phyloP scores from a whole-genome alignment of 2,888 invertebrate species.

The Cantharis flavilabris region DNA sequence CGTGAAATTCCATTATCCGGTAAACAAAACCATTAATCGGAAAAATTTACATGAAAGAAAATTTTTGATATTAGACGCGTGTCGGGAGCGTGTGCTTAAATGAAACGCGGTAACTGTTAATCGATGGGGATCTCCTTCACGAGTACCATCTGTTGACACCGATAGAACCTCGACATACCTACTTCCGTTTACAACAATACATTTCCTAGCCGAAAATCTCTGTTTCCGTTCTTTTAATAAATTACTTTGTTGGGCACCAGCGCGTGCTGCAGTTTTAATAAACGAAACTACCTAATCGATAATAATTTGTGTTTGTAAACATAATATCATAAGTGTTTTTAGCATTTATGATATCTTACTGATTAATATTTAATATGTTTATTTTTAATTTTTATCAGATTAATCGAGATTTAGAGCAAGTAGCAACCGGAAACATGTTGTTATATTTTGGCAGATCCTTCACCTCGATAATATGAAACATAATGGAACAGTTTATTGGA shows the following conservation, averaged over 20 bases:
- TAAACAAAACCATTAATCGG: not conserved
- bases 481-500: not conserved
- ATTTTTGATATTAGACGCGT: conserved; percentile 37
- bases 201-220: conserved; percentile 34
- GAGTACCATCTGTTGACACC: conserved; percentile 51
- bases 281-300: not conserved
- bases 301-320: not conserved
- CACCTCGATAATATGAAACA: not conserved
- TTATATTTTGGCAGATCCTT: not conserved
- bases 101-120: conserved; percentile 45
- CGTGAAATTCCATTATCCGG: not conserved
- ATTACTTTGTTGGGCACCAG: conserved; percentile 17
- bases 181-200: conserved; percentile 34
- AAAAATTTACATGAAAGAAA: not conserved
- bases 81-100: conserved; percentile 35
- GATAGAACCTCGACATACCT: conserved; percentile 30
- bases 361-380: not conserved
- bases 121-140: conserved; percentile 43
- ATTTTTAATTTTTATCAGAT: not conserved
- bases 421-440: not conserved
- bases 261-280: not conserved
- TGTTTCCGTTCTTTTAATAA: conserved; percentile 32
- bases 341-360: not conserved
- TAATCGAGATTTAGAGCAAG: not conserved
- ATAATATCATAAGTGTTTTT: not conserved